These are phyloP conservation scores for Tenodera sinensis DNA, from an alignment of 2,888 invertebrate genomes.

Conservation along the genomic window DNA sequence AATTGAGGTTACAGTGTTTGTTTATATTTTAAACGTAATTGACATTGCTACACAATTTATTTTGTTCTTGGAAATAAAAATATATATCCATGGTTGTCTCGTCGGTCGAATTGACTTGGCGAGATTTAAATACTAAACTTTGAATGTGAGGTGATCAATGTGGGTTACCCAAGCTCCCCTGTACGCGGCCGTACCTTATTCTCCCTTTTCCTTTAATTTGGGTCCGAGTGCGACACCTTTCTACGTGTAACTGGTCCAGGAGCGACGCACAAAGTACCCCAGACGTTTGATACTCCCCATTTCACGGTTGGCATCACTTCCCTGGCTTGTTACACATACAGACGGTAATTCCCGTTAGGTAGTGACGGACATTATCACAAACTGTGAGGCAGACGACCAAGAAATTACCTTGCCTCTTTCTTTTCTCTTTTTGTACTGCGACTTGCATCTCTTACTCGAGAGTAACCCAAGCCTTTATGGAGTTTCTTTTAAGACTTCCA, in stretches of 20 bases:
- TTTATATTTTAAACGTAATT: too few relatives aligned
- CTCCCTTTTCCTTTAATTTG: neutral
- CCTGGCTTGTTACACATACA: neutral
- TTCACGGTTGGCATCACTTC: neutral
- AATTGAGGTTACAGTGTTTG: too few relatives aligned
- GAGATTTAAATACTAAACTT: too few relatives aligned
- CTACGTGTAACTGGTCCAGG: neutral
- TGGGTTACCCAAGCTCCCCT: too few relatives aligned
- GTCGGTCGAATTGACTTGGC: too few relatives aligned
- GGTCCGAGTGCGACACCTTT: neutral
- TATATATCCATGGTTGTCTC: too few relatives aligned
- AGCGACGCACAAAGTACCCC: too few relatives aligned
- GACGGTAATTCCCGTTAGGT: neutral
- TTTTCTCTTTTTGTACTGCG: neutral
- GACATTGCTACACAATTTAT: too few relatives aligned
- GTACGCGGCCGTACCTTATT: too few relatives aligned
- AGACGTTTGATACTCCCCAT: neutral
- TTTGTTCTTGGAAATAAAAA: too few relatives aligned
- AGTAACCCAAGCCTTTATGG: neutral
- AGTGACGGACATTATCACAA: neutral
- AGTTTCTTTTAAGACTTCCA: neutral
- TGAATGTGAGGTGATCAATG: too few relatives aligned
- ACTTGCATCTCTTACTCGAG: neutral
- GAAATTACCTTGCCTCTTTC: neutral
- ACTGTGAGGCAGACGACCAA: neutral